Conservation (phyloP, 92 coral and sea anemone genomes). For the Montipora capitata region DNA sequence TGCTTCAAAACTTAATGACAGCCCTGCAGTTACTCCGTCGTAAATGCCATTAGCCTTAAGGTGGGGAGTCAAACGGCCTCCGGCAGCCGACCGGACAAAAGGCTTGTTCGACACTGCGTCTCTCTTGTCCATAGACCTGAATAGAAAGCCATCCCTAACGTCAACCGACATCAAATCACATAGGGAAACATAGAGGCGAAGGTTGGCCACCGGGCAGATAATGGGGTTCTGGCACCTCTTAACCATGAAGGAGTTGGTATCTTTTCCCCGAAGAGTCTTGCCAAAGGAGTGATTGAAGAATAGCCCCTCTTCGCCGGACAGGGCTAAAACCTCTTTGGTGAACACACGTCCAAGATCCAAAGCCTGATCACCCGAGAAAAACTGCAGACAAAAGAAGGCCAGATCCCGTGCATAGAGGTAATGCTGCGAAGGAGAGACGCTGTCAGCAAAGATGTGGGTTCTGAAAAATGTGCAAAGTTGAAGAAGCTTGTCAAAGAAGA, state of each 20-base stretch:
- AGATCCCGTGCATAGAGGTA: conserved; percentile 63
- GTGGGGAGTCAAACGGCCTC: conserved; percentile 40
- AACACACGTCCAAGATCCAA: conserved; percentile 58
- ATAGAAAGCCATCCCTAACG: conserved; percentile 60
- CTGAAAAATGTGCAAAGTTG: conserved; percentile 46
- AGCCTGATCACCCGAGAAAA: conserved; percentile 66
- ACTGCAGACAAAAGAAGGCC: conserved; percentile 65
- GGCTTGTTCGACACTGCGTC: conserved; percentile 52
- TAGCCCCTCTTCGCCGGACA: conserved; percentile 32
- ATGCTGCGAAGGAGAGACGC: conserved; percentile 36
- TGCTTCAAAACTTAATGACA: no score
- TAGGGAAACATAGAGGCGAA: conserved; percentile 58
- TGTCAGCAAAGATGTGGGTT: conserved; percentile 22
- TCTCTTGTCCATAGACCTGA: conserved; percentile 48
- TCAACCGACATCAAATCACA: conserved; percentile 76
- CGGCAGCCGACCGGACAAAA: conserved; percentile 69
- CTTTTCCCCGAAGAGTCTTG: conserved; percentile 74
- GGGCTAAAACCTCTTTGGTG: conserved; percentile 44
- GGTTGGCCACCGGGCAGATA: conserved; percentile 62
- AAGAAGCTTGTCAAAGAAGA: conserved; percentile 42
- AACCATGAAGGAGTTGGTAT: conserved; percentile 53
- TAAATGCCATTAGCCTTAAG: conserved; percentile 48
- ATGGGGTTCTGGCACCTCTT: conserved; percentile 37
- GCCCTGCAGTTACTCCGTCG: conserved; percentile 45
- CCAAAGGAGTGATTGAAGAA: conserved; percentile 69